Evolutionary conservation across 2,888 invertebrate genomes (phyloP).

Genomic region (Drepanosiphum platanoidis): DNA sequence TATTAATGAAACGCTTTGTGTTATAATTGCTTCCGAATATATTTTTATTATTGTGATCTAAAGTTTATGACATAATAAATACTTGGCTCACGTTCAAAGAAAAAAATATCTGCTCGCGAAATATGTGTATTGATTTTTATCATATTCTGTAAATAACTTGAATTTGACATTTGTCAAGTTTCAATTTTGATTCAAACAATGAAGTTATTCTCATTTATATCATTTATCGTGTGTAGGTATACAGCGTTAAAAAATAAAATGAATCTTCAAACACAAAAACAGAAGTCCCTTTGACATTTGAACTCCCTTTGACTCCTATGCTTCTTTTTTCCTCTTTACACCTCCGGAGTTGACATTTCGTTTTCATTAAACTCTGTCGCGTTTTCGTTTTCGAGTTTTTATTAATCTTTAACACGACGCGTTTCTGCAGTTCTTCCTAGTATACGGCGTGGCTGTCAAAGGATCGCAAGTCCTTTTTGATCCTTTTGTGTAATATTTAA

Average conservation of each 20-base stretch:
- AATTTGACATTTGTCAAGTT: constrained; percentile 48
- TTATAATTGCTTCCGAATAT: too few species aligned
- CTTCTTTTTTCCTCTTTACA: constrained; percentile 58
- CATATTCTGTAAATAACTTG: constrained; percentile 26
- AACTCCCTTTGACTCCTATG: constrained; percentile 58
- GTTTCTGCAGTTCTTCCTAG: constrained; percentile 49
- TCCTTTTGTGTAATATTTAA: constrained; percentile 62
- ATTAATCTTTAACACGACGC: constrained; percentile 61
- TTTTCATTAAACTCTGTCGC: constrained; percentile 62
- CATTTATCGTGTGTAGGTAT: constrained; percentile 42
- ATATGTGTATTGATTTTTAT: not conserved
- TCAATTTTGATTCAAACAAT: constrained; percentile 52
- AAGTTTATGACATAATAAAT: not conserved
- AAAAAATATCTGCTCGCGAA: not conserved
- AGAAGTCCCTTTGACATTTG: constrained; percentile 58
- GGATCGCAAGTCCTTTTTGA: constrained; percentile 59
- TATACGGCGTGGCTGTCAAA: constrained; percentile 51
- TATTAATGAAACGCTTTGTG: too few species aligned
- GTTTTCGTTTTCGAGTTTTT: constrained; percentile 60
- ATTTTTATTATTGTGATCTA: not conserved
- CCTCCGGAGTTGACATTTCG: constrained; percentile 61
- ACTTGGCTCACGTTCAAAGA: not conserved
- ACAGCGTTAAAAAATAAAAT: constrained; percentile 52
- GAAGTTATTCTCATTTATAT: constrained; percentile 59
- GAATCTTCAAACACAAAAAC: constrained; percentile 61